Evolutionary conservation across 2,113 vertebrate genomes (phyloP).

Genomic region (Festucalex cinctus): DNA sequence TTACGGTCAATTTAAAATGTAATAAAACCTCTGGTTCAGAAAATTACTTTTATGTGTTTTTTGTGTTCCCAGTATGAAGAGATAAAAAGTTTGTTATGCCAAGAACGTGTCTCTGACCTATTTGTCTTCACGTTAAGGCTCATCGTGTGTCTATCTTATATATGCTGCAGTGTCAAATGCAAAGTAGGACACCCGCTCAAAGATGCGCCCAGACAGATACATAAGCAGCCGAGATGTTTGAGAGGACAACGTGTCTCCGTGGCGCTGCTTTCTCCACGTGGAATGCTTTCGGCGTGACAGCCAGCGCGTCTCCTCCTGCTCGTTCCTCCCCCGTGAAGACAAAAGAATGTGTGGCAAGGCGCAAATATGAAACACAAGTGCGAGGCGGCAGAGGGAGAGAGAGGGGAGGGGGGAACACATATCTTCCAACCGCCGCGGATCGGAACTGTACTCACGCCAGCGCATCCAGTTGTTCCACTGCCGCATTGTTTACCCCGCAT

Average conservation of each 20-base stretch:
- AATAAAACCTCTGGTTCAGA: background rate
- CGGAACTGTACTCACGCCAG: conserved; percentile 41
- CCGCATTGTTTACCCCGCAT: conserved; percentile 4
- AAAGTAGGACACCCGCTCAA: background rate
- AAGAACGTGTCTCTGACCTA: background rate
- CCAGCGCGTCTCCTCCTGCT: conserved; percentile 41
- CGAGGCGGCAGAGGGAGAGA: conserved; percentile 26
- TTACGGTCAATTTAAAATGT: background rate
- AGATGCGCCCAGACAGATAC: background rate
- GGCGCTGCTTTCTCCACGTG: conserved; percentile 26
- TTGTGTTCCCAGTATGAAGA: background rate
- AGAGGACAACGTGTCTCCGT: conserved; percentile 10
- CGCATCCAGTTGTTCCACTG: conserved; percentile 40
- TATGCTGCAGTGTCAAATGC: background rate
- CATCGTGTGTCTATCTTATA: background rate
- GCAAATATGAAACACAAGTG: conserved; percentile 77
- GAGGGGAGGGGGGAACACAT: background rate
- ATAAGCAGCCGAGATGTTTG: background rate
- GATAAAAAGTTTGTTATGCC: too few species aligned
- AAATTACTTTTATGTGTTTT: background rate
- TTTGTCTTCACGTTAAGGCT: background rate
- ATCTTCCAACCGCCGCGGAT: conserved; percentile 59
- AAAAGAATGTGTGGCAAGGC: conserved; percentile 72
- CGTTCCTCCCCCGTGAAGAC: conserved; percentile 56
- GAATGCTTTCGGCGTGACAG: conserved; percentile 60